phyloP scores from a whole-genome alignment of 1,140 invertebrate genomes.

The Drosophila truncata region DNA sequence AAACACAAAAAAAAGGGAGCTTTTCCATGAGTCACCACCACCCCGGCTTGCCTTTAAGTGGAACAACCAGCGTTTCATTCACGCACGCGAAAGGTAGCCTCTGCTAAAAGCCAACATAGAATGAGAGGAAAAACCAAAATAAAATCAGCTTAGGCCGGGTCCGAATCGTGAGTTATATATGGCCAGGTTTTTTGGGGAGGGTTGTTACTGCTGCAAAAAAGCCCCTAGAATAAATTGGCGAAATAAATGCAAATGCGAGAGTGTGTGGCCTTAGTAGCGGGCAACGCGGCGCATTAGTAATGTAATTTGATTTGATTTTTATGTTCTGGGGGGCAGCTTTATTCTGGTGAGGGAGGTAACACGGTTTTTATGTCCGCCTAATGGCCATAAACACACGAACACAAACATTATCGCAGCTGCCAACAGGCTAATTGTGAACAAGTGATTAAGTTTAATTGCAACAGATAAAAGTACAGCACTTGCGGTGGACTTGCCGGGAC shows the following conservation, averaged over 20 bases:
- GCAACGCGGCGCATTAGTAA: slow-evolving; percentile 78
- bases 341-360: not conserved
- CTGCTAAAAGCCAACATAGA: slow-evolving; percentile 17
- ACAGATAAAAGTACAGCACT: slow-evolving; percentile 64
- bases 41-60: slow-evolving; percentile 26
- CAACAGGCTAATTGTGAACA: slow-evolving; percentile 72
- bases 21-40: slow-evolving; percentile 66
- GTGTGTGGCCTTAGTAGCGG: slow-evolving; percentile 32
- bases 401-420: slow-evolving; percentile 72
- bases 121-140: slow-evolving; percentile 25
- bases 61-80: not conserved
- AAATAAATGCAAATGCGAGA: slow-evolving; percentile 74
- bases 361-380: slow-evolving; percentile 61
- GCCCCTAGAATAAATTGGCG: slow-evolving; percentile 59
- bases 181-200: slow-evolving; percentile 17
- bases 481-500: not conserved
- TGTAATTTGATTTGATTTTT: slow-evolving; percentile 83
- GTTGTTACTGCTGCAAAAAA: not conserved
- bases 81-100: slow-evolving; percentile 67
- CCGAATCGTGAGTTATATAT: slow-evolving; percentile 49
- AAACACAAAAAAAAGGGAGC: slow-evolving; percentile 1
- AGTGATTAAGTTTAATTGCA: slow-evolving; percentile 80
- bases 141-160: slow-evolving; percentile 40
- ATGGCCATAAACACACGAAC: slow-evolving; percentile 65
- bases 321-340: slow-evolving; percentile 35